phyloP scores from a whole-genome alignment of 2,113 vertebrate species.

The Aegotheles bennettii region DNA sequence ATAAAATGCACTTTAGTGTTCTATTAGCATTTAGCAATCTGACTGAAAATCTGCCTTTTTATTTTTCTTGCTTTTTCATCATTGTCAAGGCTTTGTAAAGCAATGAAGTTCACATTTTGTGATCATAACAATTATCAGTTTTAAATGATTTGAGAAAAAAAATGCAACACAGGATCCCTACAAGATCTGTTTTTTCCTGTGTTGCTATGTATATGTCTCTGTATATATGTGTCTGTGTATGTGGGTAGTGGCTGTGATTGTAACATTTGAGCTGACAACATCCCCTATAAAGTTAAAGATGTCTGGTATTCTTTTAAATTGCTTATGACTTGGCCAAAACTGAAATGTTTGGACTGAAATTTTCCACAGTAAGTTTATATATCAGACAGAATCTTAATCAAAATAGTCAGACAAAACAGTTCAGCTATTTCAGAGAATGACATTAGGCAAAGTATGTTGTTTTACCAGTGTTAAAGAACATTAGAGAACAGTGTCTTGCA shows the following conservation, averaged over 20 bases:
- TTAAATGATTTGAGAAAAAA: background rate
- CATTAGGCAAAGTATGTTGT: conserved; percentile 37
- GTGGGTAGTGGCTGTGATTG: background rate
- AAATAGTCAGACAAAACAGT: conserved; percentile 33
- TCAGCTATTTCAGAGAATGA: conserved; percentile 17
- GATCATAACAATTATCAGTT: background rate
- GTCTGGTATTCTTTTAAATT: background rate
- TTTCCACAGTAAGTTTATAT: background rate
- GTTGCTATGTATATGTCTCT: background rate
- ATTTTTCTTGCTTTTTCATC: background rate
- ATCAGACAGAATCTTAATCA: background rate
- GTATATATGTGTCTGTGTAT: background rate
- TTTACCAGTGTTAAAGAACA: conserved; percentile 10
- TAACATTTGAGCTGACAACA: background rate
- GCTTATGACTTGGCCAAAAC: conserved; percentile 6
- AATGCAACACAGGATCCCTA: background rate
- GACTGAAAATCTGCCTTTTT: background rate
- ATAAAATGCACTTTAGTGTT: background rate
- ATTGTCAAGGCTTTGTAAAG: background rate
- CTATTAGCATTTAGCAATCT: background rate
- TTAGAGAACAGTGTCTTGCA: background rate
- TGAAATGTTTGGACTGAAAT: background rate
- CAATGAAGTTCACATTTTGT: background rate
- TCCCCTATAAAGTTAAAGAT: background rate
- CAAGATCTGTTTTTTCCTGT: background rate